A percentile compares a stretch with the other conserved stretches of the same genome.
Evolutionary conservation across 2,797 vertebrate genomes (phyloP).

Genomic region (Vireo griseus): DNA sequence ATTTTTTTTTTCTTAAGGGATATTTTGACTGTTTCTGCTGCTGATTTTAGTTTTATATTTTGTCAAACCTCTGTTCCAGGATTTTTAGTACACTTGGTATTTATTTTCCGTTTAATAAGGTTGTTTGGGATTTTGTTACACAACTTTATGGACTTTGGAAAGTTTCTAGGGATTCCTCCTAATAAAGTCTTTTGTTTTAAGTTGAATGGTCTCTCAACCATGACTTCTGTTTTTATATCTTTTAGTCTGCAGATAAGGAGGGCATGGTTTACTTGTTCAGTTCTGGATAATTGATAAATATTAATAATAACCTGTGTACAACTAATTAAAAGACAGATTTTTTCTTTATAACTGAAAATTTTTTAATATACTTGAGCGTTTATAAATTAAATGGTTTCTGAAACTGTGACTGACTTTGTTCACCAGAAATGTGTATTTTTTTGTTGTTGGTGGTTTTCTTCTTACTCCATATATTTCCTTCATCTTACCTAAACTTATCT

Average conservation of each 20-base stretch:
- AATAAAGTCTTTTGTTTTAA: background rate
- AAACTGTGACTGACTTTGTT: background rate
- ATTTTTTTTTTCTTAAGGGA: background rate
- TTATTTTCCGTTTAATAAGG: background rate
- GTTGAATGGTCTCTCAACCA: background rate
- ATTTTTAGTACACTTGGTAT: background rate
- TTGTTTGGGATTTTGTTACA: background rate
- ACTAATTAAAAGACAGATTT: background rate
- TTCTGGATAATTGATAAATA: background rate
- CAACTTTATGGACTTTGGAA: background rate
- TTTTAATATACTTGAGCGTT: background rate
- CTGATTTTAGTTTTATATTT: background rate
- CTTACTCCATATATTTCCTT: background rate
- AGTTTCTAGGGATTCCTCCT: background rate
- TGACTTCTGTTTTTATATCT: background rate
- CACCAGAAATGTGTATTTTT: background rate
- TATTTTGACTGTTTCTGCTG: background rate
- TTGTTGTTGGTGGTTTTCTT: background rate
- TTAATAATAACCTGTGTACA: background rate
- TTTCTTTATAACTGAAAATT: background rate
- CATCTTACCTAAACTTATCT: background rate
- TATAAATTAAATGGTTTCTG: background rate
- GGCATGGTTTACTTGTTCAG: background rate
- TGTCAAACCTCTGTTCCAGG: background rate
- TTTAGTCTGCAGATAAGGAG: background rate